Conservation (phyloP, 2,113 vertebrate species). For the Numenius arquata region DNA sequence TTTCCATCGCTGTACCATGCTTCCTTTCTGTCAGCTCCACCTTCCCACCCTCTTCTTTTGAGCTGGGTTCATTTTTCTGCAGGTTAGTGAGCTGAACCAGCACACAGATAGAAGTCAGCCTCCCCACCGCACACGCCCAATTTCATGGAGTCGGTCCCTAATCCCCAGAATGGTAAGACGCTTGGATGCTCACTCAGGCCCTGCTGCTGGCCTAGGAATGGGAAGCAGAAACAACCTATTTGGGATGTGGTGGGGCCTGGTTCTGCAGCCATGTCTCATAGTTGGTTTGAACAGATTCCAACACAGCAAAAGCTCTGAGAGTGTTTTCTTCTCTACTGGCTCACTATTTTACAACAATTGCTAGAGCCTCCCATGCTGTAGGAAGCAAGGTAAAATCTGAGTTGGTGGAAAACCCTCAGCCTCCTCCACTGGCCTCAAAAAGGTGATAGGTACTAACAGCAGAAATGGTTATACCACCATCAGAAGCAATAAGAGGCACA, state of each 20-base stretch:
- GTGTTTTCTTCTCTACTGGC: not conserved
- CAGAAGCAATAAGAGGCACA: not conserved
- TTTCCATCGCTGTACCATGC: not conserved
- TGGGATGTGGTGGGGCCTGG: not conserved
- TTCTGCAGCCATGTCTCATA: not conserved
- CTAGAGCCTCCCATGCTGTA: not conserved
- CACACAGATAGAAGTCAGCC: not conserved
- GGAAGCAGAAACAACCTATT: not conserved
- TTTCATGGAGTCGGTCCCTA: not conserved
- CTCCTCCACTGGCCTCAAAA: not conserved
- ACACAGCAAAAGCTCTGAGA: not conserved
- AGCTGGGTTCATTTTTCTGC: not conserved
- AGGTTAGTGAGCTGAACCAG: not conserved
- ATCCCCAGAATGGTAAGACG: not conserved
- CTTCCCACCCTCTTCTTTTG: not conserved
- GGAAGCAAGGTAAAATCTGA: not conserved
- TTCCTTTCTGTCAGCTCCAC: not conserved
- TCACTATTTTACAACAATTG: not conserved
- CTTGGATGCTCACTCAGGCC: not conserved
- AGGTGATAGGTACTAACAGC: not conserved
- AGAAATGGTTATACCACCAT: not conserved
- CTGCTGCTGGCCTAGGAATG: not conserved
- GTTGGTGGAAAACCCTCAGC: not conserved
- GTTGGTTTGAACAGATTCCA: not conserved
- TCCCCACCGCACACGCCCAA: fast-evolving